Percentiles rank a stretch among this genome's conserved stretches.
phyloP scores from a whole-genome alignment of 1,140 invertebrate species.

The Camponotus pennsylvanicus region DNA sequence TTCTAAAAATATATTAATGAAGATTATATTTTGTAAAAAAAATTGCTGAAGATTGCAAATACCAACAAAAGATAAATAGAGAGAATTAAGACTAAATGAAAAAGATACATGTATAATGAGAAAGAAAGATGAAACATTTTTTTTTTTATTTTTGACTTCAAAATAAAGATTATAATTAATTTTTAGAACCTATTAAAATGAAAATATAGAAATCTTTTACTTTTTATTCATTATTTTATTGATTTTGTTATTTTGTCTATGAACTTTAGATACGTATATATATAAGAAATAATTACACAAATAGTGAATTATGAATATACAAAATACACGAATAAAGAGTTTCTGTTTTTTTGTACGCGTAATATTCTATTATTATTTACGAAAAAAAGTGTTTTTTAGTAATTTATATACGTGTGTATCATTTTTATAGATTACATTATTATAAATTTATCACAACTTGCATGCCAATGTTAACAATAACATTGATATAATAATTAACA shows the following conservation, averaged over 20 bases:
- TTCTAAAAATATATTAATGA: too few relatives aligned
- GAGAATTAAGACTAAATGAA: neutral
- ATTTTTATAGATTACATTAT: neutral
- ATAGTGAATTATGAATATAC: neutral
- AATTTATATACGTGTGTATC: too few relatives aligned
- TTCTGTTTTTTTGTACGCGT: too few relatives aligned
- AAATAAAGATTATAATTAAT: too few relatives aligned
- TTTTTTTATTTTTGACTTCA: neutral
- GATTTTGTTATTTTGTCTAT: too few relatives aligned
- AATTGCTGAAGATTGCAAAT: neutral
- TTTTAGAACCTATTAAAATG: too few relatives aligned
- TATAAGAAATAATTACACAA: constrained; percentile 1
- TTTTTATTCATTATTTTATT: too few relatives aligned
- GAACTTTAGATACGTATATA: neutral
- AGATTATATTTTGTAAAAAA: neutral
- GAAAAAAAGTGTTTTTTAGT: too few relatives aligned
- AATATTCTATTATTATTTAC: neutral
- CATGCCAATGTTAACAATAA: neutral
- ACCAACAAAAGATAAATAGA: neutral
- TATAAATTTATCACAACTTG: neutral
- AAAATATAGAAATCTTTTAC: too few relatives aligned
- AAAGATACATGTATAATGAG: neutral
- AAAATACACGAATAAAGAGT: too few relatives aligned
- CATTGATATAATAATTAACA: neutral
- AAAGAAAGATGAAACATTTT: neutral